Percentiles rank a stretch among this genome's conserved stretches.
Evolutionary conservation across 1,140 invertebrate species (phyloP).

Genomic region (Lucilia cuprina): DNA sequence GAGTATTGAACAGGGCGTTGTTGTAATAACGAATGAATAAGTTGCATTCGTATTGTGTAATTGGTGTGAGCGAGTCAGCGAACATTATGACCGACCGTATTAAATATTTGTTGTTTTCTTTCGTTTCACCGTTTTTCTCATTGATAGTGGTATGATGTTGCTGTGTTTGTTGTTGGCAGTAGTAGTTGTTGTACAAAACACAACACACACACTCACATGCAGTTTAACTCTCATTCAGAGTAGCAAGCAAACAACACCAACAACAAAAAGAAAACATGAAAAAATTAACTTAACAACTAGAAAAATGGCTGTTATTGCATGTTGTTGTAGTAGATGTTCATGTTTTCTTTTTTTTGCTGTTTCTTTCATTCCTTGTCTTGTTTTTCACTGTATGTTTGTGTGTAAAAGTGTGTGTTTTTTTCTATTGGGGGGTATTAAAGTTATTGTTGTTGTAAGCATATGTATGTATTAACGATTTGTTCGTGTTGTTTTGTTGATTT

Average conservation of each 20-base stretch:
- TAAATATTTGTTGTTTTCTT: background rate
- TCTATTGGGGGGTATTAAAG: constrained; percentile 17
- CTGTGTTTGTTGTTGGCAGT: constrained; percentile 9
- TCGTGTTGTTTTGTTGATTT: background rate
- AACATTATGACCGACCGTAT: background rate
- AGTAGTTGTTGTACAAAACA: background rate
- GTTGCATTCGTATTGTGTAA: background rate
- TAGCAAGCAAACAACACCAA: constrained; percentile 16
- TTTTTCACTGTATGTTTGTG: background rate
- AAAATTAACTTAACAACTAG: constrained; percentile 63
- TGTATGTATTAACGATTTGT: constrained; percentile 6
- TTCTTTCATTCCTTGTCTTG: background rate
- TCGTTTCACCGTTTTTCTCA: background rate
- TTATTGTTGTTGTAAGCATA: constrained; percentile 28
- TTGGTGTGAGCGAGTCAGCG: constrained; percentile 14
- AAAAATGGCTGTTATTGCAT: constrained; percentile 63
- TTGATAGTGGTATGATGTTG: constrained; percentile 14
- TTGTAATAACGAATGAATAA: background rate
- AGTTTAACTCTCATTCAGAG: background rate
- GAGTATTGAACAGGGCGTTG: constrained; percentile 13
- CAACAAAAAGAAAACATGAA: constrained; percentile 57
- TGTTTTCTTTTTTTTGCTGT: background rate
- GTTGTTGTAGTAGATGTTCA: constrained; percentile 58
- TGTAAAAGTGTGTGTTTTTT: background rate
- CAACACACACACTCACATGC: too few species aligned